Evolutionary conservation across 2,888 invertebrate genomes (phyloP).

Genomic region (Enchytraeus crypticus): DNA sequence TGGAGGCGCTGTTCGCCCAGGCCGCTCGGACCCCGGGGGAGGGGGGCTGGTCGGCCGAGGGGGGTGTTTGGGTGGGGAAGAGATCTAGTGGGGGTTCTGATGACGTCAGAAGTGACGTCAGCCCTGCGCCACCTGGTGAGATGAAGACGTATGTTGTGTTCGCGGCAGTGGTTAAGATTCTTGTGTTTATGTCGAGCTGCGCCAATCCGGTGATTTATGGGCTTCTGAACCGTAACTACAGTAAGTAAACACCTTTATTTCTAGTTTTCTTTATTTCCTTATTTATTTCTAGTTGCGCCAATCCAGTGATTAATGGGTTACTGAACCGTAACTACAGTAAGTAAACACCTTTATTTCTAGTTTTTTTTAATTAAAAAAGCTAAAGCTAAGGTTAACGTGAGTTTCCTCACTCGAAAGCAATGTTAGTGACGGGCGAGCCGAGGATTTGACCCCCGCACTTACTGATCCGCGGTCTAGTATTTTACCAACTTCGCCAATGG

Average conservation of each 20-base stretch:
- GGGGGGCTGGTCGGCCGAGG: not conserved
- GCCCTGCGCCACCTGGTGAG: not conserved
- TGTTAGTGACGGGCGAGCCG: no score
- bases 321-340: slow-evolving; percentile 24
- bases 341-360: no score
- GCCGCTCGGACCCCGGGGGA: not conserved
- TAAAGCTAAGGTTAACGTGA: no score
- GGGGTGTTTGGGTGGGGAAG: not conserved
- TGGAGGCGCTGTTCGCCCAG: not conserved
- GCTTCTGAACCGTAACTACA: slow-evolving; percentile 21
- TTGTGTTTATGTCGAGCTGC: slow-evolving; percentile 20
- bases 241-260: no score
- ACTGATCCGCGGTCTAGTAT: no score
- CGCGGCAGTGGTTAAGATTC: slow-evolving; percentile 8
- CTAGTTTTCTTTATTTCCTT: no score
- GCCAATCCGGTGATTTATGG: slow-evolving; percentile 23
- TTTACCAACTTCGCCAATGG: no score
- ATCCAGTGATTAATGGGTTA: slow-evolving; percentile 20
- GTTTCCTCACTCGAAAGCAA: no score
- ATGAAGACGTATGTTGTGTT: slow-evolving; percentile 7
- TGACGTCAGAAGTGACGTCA: not conserved
- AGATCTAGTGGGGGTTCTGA: no score
- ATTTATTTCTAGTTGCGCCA: slow-evolving; percentile 19
- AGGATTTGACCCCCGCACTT: no score
- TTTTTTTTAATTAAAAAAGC: no score